Evolutionary conservation across 2,797 vertebrate genomes (phyloP), one percentile per base, ranked within the genome.

Genomic region (Lacerta agilis): DNA sequence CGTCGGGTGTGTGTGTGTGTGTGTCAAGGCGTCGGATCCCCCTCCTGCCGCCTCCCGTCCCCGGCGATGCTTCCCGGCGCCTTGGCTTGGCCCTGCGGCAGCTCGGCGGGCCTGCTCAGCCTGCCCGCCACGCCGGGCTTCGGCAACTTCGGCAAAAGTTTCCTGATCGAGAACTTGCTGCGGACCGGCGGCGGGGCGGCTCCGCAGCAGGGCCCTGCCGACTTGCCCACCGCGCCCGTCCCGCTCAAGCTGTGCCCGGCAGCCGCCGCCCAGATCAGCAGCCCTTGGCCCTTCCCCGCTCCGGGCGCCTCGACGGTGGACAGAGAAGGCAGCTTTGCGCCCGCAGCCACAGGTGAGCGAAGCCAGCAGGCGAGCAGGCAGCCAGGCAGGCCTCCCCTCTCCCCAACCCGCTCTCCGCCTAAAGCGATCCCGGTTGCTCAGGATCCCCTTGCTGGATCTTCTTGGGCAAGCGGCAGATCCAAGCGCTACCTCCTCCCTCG

Each of bases 61-160:
- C 55, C 43, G 88, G 89, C 90, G 85, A 96, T 97, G 96, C 89
- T 96, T 83, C 94, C 95, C 89, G 90, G 93, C 75, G 90, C 94
- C 58, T 61, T 88, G 84, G 88, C 90, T 90, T 97, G 97, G 96
- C 97, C 97, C 91, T 97, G 97, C 97, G 97, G 97, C 89, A 97
- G 96, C 41, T 97, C 97, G 90, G 94, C 97, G 17, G 95, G 97
- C 89, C 91, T 97, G 1, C 88, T 97, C 92, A 66, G 94, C 92
- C 92, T 95, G 94, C 94, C 97, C 90, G 93, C 95, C 1, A 91
- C 96, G 29, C 95, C 96, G 0, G 98, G 98, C 66, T 98, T 98
- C n/a, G 98, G 98, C 66, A 97, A 90, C 94, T 97, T 98, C 27
- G 98, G 98, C 88, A 98, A 98, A 96, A 98, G 98, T 96, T 99